phyloP scores from a whole-genome alignment of 2,113 vertebrate species.

The Morone saxatilis region DNA sequence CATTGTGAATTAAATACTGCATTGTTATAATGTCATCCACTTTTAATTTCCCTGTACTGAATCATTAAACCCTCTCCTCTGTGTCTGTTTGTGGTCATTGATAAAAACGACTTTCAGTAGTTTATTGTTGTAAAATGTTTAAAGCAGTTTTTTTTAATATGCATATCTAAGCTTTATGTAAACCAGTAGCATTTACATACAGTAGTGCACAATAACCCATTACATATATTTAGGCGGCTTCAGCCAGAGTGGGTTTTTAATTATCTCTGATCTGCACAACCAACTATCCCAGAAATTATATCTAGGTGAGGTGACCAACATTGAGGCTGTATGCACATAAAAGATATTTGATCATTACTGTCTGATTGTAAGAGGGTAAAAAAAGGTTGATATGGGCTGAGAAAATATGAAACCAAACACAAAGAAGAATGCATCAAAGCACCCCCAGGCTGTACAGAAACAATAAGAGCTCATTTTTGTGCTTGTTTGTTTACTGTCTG shows the following conservation, averaged over 20 bases:
- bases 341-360: background rate
- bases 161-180: background rate
- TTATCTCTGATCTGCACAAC: background rate
- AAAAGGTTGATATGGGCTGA: background rate
- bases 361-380: background rate
- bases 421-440: background rate
- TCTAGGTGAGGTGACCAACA: background rate
- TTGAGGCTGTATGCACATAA: background rate
- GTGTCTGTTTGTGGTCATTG: background rate
- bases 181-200: background rate
- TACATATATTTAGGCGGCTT: background rate
- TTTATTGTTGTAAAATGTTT: background rate
- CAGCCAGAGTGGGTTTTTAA: background rate
- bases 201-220: background rate
- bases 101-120: background rate
- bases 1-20: background rate
- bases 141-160: background rate
- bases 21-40: constrained; percentile 2
- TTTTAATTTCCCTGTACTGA: constrained; percentile 1
- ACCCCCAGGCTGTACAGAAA: too few species aligned
- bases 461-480: background rate
- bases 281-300: background rate
- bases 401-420: background rate
- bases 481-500: background rate
- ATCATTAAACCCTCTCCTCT: constrained; percentile 6